Percentiles rank a stretch among this genome's conserved stretches.
These are phyloP conservation scores for Notarius quadriscutis DNA, from an alignment of 2,113 vertebrate genomes.

Conservation along the genomic window DNA sequence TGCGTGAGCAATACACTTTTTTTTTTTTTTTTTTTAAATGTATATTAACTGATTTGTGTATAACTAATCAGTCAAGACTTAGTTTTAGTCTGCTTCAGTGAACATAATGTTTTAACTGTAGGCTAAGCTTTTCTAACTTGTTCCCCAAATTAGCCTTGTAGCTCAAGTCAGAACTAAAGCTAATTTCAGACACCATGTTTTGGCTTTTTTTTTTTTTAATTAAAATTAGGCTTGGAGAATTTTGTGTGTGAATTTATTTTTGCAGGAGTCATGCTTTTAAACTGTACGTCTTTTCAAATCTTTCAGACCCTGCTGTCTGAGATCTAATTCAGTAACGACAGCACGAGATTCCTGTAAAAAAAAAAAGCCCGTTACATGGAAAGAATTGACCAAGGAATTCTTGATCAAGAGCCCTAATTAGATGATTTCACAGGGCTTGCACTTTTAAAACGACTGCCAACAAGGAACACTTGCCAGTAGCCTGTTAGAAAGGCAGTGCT, in stretches of 20 bases:
- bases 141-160: not conserved
- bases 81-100: not conserved
- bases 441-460: constrained; percentile 8
- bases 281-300: not conserved
- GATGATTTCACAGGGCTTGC: constrained; percentile 9
- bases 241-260: not conserved
- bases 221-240: not conserved
- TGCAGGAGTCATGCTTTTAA: not conserved
- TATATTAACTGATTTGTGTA: too few species aligned
- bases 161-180: not conserved
- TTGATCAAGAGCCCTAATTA: constrained; percentile 24
- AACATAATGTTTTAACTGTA: not conserved
- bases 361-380: not conserved
- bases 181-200: not conserved
- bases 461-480: not conserved
- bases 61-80: not conserved
- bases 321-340: not conserved
- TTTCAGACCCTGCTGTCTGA: not conserved
- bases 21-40: too few species aligned
- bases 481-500: not conserved
- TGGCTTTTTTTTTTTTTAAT: too few species aligned
- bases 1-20: not conserved
- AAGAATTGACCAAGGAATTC: not conserved
- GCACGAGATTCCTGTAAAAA: not conserved
- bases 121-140: not conserved